These are phyloP conservation scores for Drosophila azteca DNA, from an alignment of 1,140 invertebrate genomes.

Conservation along the genomic window DNA sequence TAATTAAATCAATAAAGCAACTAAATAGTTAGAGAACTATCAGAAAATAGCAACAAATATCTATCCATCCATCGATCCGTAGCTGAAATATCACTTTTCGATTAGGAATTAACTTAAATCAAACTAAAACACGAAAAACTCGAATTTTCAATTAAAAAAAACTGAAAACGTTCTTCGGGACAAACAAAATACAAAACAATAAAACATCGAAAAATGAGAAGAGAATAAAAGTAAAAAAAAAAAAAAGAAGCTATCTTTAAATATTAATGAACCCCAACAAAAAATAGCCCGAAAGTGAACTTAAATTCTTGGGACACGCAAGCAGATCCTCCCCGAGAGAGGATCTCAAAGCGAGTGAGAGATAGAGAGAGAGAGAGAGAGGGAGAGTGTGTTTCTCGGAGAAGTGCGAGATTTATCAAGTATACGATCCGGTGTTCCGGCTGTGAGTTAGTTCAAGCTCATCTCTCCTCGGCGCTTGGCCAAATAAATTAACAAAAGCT, in stretches of 20 bases:
- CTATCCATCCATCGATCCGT: constrained; percentile 40
- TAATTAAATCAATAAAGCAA: constrained; percentile 76
- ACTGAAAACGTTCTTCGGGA: constrained; percentile 37
- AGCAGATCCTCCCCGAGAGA: constrained; percentile 22
- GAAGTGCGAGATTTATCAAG: constrained; percentile 61
- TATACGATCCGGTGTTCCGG: constrained; percentile 53
- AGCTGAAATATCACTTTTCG: constrained; percentile 71
- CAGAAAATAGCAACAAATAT: constrained; percentile 27
- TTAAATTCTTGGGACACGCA: constrained; percentile 75
- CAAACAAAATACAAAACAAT: constrained; percentile 49
- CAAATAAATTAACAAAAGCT: constrained; percentile 75
- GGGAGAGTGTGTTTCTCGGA: constrained; percentile 12
- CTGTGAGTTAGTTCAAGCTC: constrained; percentile 53
- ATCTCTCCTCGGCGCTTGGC: constrained; percentile 64
- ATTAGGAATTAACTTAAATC: constrained; percentile 71
- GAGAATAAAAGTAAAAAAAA: constrained; percentile 28
- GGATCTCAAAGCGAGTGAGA: constrained; percentile 10
- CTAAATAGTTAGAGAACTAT: constrained; percentile 51
- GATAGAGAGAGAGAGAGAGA: constrained; percentile 7
- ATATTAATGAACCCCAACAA: constrained; percentile 55
- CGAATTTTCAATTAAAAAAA: constrained; percentile 80
- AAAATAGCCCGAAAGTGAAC: constrained; percentile 71
- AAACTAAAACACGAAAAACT: constrained; percentile 77
- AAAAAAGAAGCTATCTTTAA: constrained; percentile 63
- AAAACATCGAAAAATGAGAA: constrained; percentile 30